Evolutionary conservation across 2,888 invertebrate genomes (phyloP).

Genomic region (Itoplectis maculator): DNA sequence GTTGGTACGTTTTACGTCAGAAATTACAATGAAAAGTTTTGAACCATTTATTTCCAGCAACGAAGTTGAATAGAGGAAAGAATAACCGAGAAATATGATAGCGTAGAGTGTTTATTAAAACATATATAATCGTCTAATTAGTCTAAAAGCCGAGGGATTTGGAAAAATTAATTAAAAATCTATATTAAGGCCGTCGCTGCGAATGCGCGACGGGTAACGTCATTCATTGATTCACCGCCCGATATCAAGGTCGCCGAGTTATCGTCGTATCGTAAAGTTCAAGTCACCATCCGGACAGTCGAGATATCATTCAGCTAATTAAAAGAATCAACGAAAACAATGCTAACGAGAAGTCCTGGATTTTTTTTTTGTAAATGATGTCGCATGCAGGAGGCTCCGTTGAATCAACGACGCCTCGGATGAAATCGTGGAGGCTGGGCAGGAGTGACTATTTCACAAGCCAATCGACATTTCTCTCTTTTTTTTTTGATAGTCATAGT

Average conservation of each 20-base stretch:
- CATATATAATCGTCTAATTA: not conserved
- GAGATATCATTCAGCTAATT: constrained; percentile 47
- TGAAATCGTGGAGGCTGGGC: constrained; percentile 12
- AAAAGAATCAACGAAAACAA: constrained; percentile 29
- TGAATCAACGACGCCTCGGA: constrained; percentile 10
- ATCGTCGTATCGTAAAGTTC: constrained; percentile 46
- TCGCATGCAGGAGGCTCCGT: constrained; percentile 41
- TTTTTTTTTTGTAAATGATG: constrained; percentile 20
- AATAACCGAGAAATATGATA: not conserved
- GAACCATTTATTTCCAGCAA: too few relatives aligned
- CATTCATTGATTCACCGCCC: constrained; percentile 32
- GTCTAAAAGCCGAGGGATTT: not conserved
- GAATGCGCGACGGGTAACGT: not conserved
- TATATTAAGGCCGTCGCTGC: not conserved
- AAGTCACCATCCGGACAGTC: constrained; percentile 25
- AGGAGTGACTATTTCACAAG: constrained; percentile 52
- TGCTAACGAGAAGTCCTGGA: constrained; percentile 36
- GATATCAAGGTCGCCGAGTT: constrained; percentile 31
- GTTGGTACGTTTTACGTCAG: not conserved
- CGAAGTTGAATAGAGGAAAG: not conserved
- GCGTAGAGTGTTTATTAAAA: not conserved
- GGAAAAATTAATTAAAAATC: not conserved
- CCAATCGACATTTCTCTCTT: constrained; percentile 53
- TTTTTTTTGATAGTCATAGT: constrained; percentile 9
- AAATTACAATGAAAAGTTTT: too few relatives aligned